Base-by-base conservation (phyloP, 2,113 vertebrate species). In the Helogale parvula region DNA sequence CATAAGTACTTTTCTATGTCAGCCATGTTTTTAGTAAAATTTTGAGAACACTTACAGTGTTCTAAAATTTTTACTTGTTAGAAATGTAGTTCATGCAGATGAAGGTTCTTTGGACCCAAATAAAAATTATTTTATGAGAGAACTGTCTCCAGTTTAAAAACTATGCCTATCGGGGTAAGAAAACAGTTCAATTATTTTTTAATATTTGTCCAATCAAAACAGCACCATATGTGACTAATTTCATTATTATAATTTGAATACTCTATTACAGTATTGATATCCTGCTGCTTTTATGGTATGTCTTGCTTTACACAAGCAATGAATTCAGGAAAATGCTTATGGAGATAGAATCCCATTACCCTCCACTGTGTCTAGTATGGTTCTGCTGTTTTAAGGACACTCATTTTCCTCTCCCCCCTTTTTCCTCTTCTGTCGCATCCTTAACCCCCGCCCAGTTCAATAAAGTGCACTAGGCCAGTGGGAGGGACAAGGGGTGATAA, bases 301-400 rank as follows among this genome's bases (percentile, higher is more conserved):
- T 29, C 41, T 95, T 96, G 38, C 65, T 97, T 97, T 57, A 95
- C 47, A 54, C 16, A 72, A 96, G 41, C 77, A 94, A 94, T 96
- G 52, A 94, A 92, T 84, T 94, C 63, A 88, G 88, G 29, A 57
- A 96, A 88, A 92, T 41, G 54, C 41, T n/a, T 79, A 31, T n/a
- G 12, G 63, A 92, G 84, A 84, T 50, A 84, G 82, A 94, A 94
- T 92, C 68, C 9, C 54, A 74, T 92, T 92, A 79, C 16, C 52
- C 41, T 91, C 41, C 60, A 71, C 50, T 84, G 69, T 94, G 60
- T 83, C 13, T 91, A 76, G 87, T 83, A 82, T 45, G 13, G 25
- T 83, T 96, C n/a, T 88, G 23, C 68, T 88, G 33, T 69, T 74
- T 80, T 93, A 90, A 60, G 38, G 57, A 76, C 7, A 35, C 50